Evolutionary conservation across 1,140 invertebrate species (phyloP), one percentile per base, ranked within the genome.

Genomic region (Lepidurus arcticus): DNA sequence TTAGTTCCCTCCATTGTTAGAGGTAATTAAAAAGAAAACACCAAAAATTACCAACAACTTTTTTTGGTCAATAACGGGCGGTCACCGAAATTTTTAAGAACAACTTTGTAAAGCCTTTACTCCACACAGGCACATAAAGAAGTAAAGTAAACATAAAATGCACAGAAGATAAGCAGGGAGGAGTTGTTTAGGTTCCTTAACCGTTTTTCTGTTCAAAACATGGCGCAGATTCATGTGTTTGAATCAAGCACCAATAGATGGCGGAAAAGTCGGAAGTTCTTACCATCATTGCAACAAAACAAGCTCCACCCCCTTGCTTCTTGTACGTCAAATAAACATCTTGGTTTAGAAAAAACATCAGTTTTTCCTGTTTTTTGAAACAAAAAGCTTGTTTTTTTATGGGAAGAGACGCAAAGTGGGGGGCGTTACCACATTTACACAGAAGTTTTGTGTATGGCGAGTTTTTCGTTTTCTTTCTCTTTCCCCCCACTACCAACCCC

Each of bases 321-420:
- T 65, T 65, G 53, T 65, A 65, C 53, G 53, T 65, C 53, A 65
- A 65, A 65, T 65, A 65, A 65, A 65, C 53, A 65, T 65, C 53
- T 65, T 65, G 53, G 53, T 65, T 65, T 65, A 65, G 53, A 65
- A 65, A 65, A 65, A 65, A 65, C 4, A 65, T 7, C 8, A 9
- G 53, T 65, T 65, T 65, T 65, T 65, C 21, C 13, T 21, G 6
- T 65, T 65, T 65, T 65, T 65, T 47, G 45, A 7, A n/a, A n/a
- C 6, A 65, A 65, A 65, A 65, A 65, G 6, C 6, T 65, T 65
- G 16, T 13, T 65, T 65, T 65, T 65, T 21, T 9, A 13, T 65
- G n/a, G 53, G 53, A 65, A 65, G 53, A 65, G 53, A 65, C 3
- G 53, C 53, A 65, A 65, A 65, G 53, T 65, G 53, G 53, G 53